Base-by-base conservation (phyloP, 92 coral and sea anemone genomes). In the Palythoa caribaeorum region DNA sequence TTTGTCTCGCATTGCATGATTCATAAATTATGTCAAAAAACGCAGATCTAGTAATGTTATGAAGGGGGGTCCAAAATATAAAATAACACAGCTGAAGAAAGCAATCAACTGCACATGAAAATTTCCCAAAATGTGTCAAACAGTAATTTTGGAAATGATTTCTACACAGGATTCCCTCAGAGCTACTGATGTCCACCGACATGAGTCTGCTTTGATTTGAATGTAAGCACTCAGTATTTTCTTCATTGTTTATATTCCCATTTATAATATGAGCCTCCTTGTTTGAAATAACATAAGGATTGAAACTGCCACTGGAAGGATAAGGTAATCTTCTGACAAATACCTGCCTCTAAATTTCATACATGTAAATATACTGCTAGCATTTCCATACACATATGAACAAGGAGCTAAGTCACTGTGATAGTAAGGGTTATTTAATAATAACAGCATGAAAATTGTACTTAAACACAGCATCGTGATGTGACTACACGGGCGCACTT, bases 31-130 rank as follows among this genome's bases (percentile, higher is more conserved):
- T 40, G 55, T 66, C 72, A 83, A 65, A 83, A 83, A 83, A 83
- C 53, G 62, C 77, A 63, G 14, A 38, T 12, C 87, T 36, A 35
- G 59, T 83, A n/a, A 83, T 66, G 53, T 83, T 83, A 35, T 66
- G 87, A 59, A 83, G 73, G 54, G 5, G 87, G 62, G 50, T 62
- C 53, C 57, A 13, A 65, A 63, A 83, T 36, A 65, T 48, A 16
- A 12, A 35, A 83, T 59, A 83, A 83, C 54, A 62, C 19, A 83
- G 87, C 39, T 83, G 78, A 44, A 83, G 78, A 83, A 83, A 83
- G 39, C 87, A 83, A 68, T 83, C 87, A 37, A 83, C 78, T 83
- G 87, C 87, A 83, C 87, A 83, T 15, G 87, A 83, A 83, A 83
- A 83, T 68, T 83, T 83, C 57, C 87, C 87, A 51, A 83, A 40